A percentile compares a stretch with the other conserved stretches of the same genome.
These are phyloP conservation scores for Dryomyza anilis DNA, from an alignment of 2,888 invertebrate species.

Conservation along the genomic window DNA sequence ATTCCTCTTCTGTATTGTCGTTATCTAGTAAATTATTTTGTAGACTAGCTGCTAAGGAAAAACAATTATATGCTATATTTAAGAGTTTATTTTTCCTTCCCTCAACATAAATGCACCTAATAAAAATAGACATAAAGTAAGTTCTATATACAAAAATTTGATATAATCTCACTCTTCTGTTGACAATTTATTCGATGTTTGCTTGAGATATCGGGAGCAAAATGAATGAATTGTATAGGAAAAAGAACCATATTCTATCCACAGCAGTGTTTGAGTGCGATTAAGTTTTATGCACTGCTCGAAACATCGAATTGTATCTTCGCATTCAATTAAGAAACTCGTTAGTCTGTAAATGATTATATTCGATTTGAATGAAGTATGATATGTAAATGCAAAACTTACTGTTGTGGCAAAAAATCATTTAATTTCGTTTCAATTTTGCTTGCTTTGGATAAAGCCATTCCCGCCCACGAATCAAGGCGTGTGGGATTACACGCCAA, in stretches of 20 bases:
- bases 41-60: constrained; percentile 71
- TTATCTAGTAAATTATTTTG: constrained; percentile 53
- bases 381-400: constrained; percentile 41
- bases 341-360: constrained; percentile 31
- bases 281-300: constrained; percentile 78
- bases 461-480: constrained; percentile 91
- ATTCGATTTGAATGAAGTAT: too few relatives aligned
- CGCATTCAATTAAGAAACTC: constrained; percentile 66
- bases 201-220: constrained; percentile 76
- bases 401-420: constrained; percentile 70
- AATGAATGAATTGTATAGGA: constrained; percentile 90
- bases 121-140: not conserved
- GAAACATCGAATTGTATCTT: constrained; percentile 80
- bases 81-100: constrained; percentile 80
- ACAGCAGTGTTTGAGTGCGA: constrained; percentile 74
- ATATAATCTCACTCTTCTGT: constrained; percentile 24
- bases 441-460: constrained; percentile 80
- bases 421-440: constrained; percentile 81
- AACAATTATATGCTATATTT: constrained; percentile 78
- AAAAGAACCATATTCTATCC: constrained; percentile 91
- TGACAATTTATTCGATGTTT: constrained; percentile 24
- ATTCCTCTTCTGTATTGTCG: constrained; percentile 52
- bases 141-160: too few relatives aligned
- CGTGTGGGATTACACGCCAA: constrained; percentile 78
- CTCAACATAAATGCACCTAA: constrained; percentile 63